Evolutionary conservation across 2,888 invertebrate species (phyloP).

Genomic region (Sclerodermus sp.): DNA sequence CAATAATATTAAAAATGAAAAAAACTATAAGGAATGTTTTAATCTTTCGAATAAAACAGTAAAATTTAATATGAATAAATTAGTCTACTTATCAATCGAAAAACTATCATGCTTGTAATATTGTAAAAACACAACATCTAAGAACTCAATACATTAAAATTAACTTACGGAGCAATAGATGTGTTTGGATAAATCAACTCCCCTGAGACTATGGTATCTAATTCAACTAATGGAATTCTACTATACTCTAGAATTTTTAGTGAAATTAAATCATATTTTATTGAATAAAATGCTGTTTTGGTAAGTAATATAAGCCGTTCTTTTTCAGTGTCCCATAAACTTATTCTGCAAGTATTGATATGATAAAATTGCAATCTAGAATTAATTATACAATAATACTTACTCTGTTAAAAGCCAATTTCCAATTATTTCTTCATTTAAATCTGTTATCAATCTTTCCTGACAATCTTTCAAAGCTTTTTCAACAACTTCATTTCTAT

Average conservation of each 20-base stretch:
- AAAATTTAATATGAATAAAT: background rate
- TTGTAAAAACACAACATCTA: background rate
- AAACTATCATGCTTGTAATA: background rate
- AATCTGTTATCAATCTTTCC: conserved; percentile 65
- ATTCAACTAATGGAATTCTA: conserved; percentile 68
- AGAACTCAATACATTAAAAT: background rate
- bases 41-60: background rate
- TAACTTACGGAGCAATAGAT: conserved; percentile 82
- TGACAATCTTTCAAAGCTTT: conserved; percentile 73
- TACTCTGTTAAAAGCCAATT: conserved; percentile 84
- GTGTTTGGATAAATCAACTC: conserved; percentile 79
- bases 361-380: background rate
- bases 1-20: background rate
- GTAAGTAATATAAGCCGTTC: conserved; percentile 78
- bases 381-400: conserved; percentile 42
- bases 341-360: conserved; percentile 66
- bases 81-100: background rate
- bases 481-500: conserved; percentile 73
- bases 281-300: conserved; percentile 70
- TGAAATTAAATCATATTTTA: conserved; percentile 86
- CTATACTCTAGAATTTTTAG: conserved; percentile 72
- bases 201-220: conserved; percentile 75
- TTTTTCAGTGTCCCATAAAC: conserved; percentile 84
- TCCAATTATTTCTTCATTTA: conserved; percentile 72
- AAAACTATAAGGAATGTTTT: background rate